Percentiles rank a stretch among this genome's conserved stretches.
Evolutionary conservation across 1,140 invertebrate genomes (phyloP).

Genomic region (Microplitis mediator): DNA sequence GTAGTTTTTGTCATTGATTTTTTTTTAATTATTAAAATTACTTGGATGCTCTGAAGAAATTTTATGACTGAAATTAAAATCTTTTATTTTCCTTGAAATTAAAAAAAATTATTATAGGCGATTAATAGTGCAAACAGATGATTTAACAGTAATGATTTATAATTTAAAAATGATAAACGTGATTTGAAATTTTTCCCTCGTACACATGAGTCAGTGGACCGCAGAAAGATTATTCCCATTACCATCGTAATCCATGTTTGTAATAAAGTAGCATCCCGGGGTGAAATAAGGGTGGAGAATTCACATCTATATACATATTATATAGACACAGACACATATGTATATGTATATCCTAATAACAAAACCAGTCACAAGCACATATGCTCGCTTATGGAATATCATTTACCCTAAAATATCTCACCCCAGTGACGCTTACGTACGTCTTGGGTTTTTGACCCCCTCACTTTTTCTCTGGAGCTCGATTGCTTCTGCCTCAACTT

Average conservation of each 20-base stretch:
- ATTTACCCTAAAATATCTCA: constrained; percentile 51
- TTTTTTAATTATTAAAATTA: too few species aligned
- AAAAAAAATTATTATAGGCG: too few species aligned
- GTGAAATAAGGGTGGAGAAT: constrained; percentile 34
- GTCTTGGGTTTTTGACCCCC: constrained; percentile 31
- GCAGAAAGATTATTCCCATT: constrained; percentile 55
- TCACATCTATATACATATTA: not conserved
- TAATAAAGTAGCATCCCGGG: constrained; percentile 60
- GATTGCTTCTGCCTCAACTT: constrained; percentile 1
- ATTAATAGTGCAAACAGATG: too few species aligned
- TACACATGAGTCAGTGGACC: constrained; percentile 23
- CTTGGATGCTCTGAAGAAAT: too few species aligned
- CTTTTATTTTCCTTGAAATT: too few species aligned
- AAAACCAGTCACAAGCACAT: constrained; percentile 52
- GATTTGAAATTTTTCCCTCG: not conserved
- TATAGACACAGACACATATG: too few species aligned
- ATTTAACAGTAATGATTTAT: not conserved
- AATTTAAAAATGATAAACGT: not conserved
- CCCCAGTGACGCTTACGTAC: constrained; percentile 37
- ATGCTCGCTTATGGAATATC: constrained; percentile 61
- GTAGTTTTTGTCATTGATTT: too few species aligned
- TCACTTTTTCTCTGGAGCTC: not conserved
- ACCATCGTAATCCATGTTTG: constrained; percentile 61
- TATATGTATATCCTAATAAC: constrained; percentile 5
- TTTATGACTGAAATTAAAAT: too few species aligned